A percentile compares a stretch with the other conserved stretches of the same genome.
phyloP scores from a whole-genome alignment of 2,888 invertebrate species.

The Eristalis arbustorum region DNA sequence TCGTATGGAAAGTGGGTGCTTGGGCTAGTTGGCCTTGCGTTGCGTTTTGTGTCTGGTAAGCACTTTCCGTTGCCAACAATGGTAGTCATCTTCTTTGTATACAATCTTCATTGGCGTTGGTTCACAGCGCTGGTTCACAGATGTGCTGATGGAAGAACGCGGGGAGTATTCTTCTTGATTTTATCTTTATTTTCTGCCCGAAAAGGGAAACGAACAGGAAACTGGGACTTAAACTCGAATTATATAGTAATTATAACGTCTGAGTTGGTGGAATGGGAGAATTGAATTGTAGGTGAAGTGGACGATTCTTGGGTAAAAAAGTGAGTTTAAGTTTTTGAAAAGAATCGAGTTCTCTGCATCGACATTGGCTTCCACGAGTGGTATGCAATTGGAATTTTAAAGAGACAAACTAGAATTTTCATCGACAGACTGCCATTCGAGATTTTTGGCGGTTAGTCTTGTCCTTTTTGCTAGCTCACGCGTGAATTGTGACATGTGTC shows the following conservation, averaged over 20 bases:
- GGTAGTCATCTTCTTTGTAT: background rate
- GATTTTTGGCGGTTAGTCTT: too few relatives aligned
- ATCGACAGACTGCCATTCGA: too few relatives aligned
- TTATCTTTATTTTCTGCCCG: background rate
- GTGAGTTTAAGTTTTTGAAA: too few relatives aligned
- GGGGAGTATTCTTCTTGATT: background rate
- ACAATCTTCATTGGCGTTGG: conserved; percentile 14
- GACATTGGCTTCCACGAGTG: too few relatives aligned
- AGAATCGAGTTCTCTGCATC: too few relatives aligned
- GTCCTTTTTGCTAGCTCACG: too few relatives aligned
- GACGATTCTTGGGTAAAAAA: too few relatives aligned
- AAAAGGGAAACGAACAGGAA: background rate
- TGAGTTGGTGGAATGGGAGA: too few relatives aligned
- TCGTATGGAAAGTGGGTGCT: conserved; percentile 34
- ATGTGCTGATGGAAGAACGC: conserved; percentile 23
- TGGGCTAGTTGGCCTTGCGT: conserved; percentile 7
- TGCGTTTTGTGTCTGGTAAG: conserved; percentile 3
- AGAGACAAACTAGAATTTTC: too few relatives aligned
- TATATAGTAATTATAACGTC: background rate
- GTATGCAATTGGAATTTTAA: too few relatives aligned
- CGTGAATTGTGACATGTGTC: too few relatives aligned
- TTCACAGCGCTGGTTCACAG: background rate
- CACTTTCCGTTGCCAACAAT: conserved; percentile 10
- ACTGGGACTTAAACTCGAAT: background rate
- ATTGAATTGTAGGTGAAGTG: too few relatives aligned